Conservation (phyloP, 2,113 vertebrate species). For the Crotophaga sulcirostris region DNA sequence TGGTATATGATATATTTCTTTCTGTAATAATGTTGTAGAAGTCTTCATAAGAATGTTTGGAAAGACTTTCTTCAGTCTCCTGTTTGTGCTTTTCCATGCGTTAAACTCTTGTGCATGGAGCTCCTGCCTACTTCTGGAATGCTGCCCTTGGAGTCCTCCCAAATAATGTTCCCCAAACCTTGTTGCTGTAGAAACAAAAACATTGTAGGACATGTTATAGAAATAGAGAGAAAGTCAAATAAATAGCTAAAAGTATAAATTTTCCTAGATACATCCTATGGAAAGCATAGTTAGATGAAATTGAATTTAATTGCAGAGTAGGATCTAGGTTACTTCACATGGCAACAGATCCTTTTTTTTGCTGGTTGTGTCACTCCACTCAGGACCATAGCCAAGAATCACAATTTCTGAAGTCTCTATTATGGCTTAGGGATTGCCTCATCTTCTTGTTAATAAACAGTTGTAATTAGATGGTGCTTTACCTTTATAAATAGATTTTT, state of each 20-base stretch:
- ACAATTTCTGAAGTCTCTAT: neutral
- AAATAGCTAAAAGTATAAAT: neutral
- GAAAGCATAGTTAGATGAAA: neutral
- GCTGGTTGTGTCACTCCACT: neutral
- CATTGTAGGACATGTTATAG: neutral
- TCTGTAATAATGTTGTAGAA: neutral
- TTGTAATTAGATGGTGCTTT: neutral
- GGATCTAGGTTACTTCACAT: neutral
- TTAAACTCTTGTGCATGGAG: neutral
- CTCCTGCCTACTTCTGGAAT: neutral
- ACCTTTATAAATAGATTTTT: neutral
- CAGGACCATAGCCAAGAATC: neutral
- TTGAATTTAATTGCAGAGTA: neutral
- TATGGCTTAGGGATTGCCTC: neutral
- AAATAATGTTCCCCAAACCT: neutral
- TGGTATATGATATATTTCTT: neutral
- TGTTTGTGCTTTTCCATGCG: neutral
- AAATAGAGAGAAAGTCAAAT: neutral
- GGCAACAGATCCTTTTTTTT: neutral
- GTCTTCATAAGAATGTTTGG: neutral
- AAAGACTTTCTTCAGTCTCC: neutral
- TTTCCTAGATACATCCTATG: neutral
- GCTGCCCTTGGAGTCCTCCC: neutral
- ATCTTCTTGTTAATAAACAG: neutral
- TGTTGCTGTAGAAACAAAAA: constrained; percentile 7